These are phyloP conservation scores for Drosophila mulleri DNA, from an alignment of 2,888 invertebrate species.

Conservation along the genomic window DNA sequence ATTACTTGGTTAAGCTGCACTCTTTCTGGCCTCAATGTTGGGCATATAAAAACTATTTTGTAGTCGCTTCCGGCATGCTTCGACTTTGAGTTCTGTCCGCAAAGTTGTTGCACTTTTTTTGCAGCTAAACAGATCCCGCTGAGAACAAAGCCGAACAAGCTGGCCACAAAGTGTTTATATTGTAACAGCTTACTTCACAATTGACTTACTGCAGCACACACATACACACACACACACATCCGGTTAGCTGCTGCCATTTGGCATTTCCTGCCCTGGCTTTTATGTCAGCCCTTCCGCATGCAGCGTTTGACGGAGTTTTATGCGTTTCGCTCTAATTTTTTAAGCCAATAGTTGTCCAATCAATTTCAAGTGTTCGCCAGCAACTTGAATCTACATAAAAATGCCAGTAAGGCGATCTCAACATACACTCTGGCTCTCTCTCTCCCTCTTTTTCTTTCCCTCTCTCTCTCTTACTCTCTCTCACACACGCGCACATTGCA, in stretches of 20 bases:
- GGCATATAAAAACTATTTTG: background rate
- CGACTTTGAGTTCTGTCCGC: background rate
- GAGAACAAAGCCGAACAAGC: conserved; percentile 16
- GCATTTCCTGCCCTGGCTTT: conserved; percentile 60
- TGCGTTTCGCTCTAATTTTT: conserved; percentile 73
- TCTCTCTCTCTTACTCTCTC: background rate
- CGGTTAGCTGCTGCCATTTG: conserved; percentile 39
- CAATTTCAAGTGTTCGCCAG: conserved; percentile 69
- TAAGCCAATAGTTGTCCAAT: conserved; percentile 77
- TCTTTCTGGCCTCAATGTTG: background rate
- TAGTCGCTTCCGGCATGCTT: background rate
- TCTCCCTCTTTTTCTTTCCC: background rate
- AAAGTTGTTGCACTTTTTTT: conserved; percentile 2
- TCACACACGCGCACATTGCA: conserved; percentile 13
- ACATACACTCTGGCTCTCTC: conserved; percentile 1
- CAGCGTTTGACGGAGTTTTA: conserved; percentile 55
- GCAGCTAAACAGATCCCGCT: background rate
- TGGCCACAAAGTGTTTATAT: conserved; percentile 65
- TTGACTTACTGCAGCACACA: conserved; percentile 15
- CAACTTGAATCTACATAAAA: conserved; percentile 75
- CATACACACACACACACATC: conserved; percentile 20
- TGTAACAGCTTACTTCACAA: conserved; percentile 53
- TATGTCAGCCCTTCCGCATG: conserved; percentile 60
- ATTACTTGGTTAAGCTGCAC: background rate
- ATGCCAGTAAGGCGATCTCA: conserved; percentile 26